Base-by-base conservation (phyloP, 2,113 vertebrate species). In the Nycticryphes semicollaris region DNA sequence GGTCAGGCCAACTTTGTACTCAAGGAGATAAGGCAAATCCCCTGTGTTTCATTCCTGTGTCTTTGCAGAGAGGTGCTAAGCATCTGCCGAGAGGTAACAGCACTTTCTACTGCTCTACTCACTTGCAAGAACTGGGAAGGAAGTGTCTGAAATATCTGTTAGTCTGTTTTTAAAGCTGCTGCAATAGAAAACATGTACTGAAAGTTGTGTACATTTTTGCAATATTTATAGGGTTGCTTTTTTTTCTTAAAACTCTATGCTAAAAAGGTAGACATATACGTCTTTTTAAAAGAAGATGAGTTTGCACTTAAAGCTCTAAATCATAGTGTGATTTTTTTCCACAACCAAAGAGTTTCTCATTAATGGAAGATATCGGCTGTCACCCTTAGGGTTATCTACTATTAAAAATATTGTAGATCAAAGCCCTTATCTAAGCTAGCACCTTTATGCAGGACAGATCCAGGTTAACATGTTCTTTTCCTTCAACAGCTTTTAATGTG, bases 301-400 rank as follows among this genome's bases (percentile, higher is more conserved):
- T 64, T 95, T 77, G 77, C 37, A 94, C 81, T 81, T 85, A 74
- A 91, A 95, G 53, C 11, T 92, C 54, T 73, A 89, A 91, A 84
- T 50, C 48, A 63, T 51, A 94, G 28, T 76, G 45, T 68, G 83
- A 83, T 30, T 59, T 76, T 88, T 84, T 84, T 74, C 53, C 57
- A 24, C 91, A 88, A 75, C 33, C 81, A 88, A 59, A 79, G 59
- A 86, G 63, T 94, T 93, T 56, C 54, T 78, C 27, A 30, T 54
- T 75, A 70, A 56, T 62, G 17, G 11, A 56, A 72, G 43, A n/a
- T 50, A 72, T 14, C 27, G 63, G 6, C 62, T 35, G 20, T 28
- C 68, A 68, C 18, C 16, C 2, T 72, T 62, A 56, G 25, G 20
- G 2, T 80, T 84, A 41, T n/a, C 10, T 76, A 30, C 37, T 63